Conservation (phyloP, 2,888 invertebrate genomes). For the Amiota mariae region DNA sequence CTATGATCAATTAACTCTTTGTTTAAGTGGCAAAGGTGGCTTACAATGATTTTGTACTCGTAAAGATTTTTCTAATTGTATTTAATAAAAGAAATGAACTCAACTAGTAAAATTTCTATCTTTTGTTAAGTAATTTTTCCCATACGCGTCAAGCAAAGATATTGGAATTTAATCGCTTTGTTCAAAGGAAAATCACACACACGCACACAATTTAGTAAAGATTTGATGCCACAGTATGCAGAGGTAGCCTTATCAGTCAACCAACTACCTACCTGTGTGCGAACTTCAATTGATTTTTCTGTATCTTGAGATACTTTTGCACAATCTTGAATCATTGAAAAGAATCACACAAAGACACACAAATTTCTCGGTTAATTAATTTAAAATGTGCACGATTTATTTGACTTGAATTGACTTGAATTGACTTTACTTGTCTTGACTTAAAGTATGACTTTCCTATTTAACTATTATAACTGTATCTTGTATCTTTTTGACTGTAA, state of each 20-base stretch:
- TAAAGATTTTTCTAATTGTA: neutral
- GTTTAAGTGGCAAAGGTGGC: conserved; percentile 30
- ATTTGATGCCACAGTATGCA: neutral
- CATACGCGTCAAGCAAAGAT: too few species aligned
- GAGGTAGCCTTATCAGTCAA: neutral
- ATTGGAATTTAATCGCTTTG: too few species aligned
- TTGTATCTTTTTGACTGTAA: too few species aligned
- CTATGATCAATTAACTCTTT: conserved; percentile 45
- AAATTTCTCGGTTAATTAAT: conserved; percentile 64
- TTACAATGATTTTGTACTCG: conserved; percentile 42
- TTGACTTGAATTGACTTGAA: too few species aligned
- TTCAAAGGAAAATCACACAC: conserved; percentile 1
- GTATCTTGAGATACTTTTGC: too few species aligned
- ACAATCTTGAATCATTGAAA: conserved; percentile 21
- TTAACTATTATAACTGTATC: too few species aligned
- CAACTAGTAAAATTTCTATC: neutral
- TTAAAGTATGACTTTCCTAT: too few species aligned
- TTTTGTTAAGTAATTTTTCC: too few species aligned
- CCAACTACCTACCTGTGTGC: neutral
- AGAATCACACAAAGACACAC: conserved; percentile 30
- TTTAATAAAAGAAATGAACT: neutral
- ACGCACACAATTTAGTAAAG: neutral
- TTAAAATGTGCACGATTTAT: conserved; percentile 45
- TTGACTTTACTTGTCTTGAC: too few species aligned
- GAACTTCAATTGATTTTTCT: too few species aligned